A percentile compares a stretch with the other conserved stretches of the same genome.
phyloP scores from a whole-genome alignment of 2,888 invertebrate genomes.

The Dromius quadrimaculatus region DNA sequence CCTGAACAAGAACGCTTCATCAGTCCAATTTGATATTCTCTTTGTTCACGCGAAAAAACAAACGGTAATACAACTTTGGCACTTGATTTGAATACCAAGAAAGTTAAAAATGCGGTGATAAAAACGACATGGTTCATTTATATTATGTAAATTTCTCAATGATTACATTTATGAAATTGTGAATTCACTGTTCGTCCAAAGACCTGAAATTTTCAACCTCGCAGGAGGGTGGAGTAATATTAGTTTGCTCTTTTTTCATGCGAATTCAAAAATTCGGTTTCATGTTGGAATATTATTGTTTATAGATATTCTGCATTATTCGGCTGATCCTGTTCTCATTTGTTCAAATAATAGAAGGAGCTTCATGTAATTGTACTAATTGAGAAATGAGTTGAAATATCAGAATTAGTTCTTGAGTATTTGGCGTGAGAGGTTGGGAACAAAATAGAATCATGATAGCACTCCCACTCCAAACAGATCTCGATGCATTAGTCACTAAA shows the following conservation, averaged over 20 bases:
- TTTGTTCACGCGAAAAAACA: constrained; percentile 17
- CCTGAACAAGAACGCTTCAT: no score
- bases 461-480: no score
- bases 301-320: no score
- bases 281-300: no score
- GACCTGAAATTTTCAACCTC: background rate
- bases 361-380: no score
- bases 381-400: no score
- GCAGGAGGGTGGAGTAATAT: background rate
- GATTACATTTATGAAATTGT: constrained; percentile 38
- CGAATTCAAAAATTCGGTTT: constrained; percentile 1
- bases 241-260: background rate
- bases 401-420: no score
- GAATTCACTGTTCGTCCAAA: constrained; percentile 18
- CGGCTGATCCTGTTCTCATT: no score
- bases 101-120: constrained; percentile 20
- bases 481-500: no score
- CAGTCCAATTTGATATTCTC: constrained; percentile 18
- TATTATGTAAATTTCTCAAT: constrained; percentile 41
- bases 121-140: constrained; percentile 16
- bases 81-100: constrained; percentile 40
- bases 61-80: constrained; percentile 13
- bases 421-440: no score
- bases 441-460: no score
- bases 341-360: background rate